Base-by-base conservation (phyloP, 1,140 invertebrate species). In the Drosophila paulistorum region DNA sequence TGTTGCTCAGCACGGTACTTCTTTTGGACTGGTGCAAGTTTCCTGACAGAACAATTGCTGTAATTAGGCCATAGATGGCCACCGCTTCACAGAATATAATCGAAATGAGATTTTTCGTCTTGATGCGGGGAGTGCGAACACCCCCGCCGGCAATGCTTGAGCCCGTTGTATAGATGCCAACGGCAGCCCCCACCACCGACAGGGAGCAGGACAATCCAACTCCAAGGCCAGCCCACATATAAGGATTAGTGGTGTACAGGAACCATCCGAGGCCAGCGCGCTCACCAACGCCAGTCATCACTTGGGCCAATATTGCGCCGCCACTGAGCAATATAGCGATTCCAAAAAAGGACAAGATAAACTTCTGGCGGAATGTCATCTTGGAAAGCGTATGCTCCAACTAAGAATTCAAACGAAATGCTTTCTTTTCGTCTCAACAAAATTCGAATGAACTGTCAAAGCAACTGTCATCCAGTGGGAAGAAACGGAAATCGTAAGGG, bases 61-160 rank as follows among this genome's bases (percentile, higher is more conserved):
- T 98, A 90, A 99, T 99, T 13, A 99, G 94, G 3, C 98, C 98
- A 92, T 99, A 99, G 92, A 99, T 99, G 60, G 98, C 98, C 0
- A 99, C 98, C 77, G 98, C 98, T 93, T 99, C 98, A 92, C 98
- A 99, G 93, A 99, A 99, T 92, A 99, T 99, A 83, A 99, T 98
- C 45, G 98, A 99, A 79, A 99, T 99, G 69, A 99, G 95, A 93
- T 99, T 99, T 93, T 99, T 99, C 23, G 99, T 99, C 93, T 99
- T 98, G 91, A 99, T 99, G 73, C 99, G 94, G 0, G 99, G 99
- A 9, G 98, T 97, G 93, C 99, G 99, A 0, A 99, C 98, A 90
- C 99, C 99, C 66, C 96, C 99, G 48, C 99, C 99, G n/a, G 99
- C 93, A 90, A 99, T 99, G 84, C 97, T 98, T 7, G 96, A 95